phyloP scores from a whole-genome alignment of 2,888 invertebrate species.

The Sminthurinus aureus region DNA sequence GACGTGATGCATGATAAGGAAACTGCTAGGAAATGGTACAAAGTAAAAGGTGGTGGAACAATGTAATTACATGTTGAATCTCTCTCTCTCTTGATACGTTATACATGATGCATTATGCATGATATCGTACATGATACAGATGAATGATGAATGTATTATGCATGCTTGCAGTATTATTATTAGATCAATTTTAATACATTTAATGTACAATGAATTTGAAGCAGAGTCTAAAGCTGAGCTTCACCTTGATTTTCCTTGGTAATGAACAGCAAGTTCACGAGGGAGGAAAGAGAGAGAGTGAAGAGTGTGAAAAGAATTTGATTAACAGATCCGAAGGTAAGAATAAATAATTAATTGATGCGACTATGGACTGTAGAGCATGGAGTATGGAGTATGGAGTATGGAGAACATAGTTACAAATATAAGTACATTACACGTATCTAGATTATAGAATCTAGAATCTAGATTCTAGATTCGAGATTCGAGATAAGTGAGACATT shows the following conservation, averaged over 20 bases:
- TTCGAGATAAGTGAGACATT: not conserved
- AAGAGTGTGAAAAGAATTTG: constrained; percentile 38
- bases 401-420: not conserved
- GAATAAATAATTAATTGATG: constrained; percentile 41
- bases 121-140: not conserved
- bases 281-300: constrained; percentile 15
- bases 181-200: constrained; percentile 18
- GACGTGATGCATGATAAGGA: not conserved
- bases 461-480: no score
- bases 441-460: not conserved
- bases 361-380: not conserved
- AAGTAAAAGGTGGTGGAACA: not conserved
- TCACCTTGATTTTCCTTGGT: constrained; percentile 28
- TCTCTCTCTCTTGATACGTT: not conserved
- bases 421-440: not conserved
- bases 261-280: not conserved
- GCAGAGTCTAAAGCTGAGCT: not conserved
- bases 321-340: constrained; percentile 37
- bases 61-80: not conserved
- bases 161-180: not conserved
- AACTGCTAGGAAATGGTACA: not conserved
- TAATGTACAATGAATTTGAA: constrained; percentile 12
- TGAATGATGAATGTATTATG: not conserved
- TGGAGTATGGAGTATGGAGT: constrained; percentile 1
- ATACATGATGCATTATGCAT: not conserved